phyloP scores from a whole-genome alignment of 2,113 vertebrate genomes.

The cattle (Bos taurus) region ARS-UCD2.0 NC_037343.1:2466501-2467000 shows the following conservation, averaged over 20 bases:
- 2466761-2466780: background rate
- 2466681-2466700: background rate
- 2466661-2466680: background rate
- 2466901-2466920: slow-evolving; percentile 8
- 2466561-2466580: background rate
- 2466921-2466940: background rate
- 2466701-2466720: background rate
- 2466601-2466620: background rate
- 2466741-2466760: background rate
- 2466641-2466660: background rate
- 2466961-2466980: slow-evolving; percentile 64
- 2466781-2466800: background rate
- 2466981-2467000: slow-evolving; percentile 61
- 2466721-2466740: background rate
- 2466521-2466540: background rate
- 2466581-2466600: background rate
- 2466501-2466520: no score
- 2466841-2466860: background rate
- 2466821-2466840: background rate
- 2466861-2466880: background rate
- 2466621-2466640: background rate
- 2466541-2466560: background rate
- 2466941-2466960: slow-evolving; percentile 55
- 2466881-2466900: background rate
- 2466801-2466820: accelerated